Evolutionary conservation across 2,888 invertebrate genomes (phyloP).

Genomic region (Parascotia fuliginaria): DNA sequence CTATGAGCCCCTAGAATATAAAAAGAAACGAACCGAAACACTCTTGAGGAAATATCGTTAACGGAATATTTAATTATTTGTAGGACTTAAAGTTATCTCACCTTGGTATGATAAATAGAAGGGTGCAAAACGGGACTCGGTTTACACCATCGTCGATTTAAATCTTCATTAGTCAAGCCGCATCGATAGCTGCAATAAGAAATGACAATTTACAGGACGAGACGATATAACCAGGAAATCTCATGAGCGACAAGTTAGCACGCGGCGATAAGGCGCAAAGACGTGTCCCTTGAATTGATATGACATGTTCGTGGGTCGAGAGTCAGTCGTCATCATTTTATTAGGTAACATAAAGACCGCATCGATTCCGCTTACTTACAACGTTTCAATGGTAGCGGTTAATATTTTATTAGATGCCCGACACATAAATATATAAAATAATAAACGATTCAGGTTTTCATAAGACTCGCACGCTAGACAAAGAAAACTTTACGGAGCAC

Average conservation of each 20-base stretch:
- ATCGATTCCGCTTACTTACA: constrained; percentile 54
- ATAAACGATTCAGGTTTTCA: constrained; percentile 64
- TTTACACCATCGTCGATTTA: constrained; percentile 93
- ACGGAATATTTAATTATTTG: not conserved
- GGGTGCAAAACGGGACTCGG: constrained; percentile 92
- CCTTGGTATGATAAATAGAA: constrained; percentile 93
- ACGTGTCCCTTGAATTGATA: constrained; percentile 62
- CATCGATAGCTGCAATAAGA: constrained; percentile 90
- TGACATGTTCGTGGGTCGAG: constrained; percentile 53
- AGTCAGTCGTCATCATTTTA: constrained; percentile 51
- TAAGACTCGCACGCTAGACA: constrained; percentile 54
- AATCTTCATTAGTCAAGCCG: constrained; percentile 93
- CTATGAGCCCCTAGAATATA: constrained; percentile 84
- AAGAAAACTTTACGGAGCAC: constrained; percentile 50
- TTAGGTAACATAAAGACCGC: constrained; percentile 36
- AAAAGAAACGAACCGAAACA: not conserved
- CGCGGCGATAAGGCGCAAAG: constrained; percentile 52
- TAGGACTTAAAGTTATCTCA: constrained; percentile 49
- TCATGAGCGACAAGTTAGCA: constrained; percentile 56
- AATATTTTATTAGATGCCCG: constrained; percentile 51
- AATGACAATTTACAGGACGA: constrained; percentile 62
- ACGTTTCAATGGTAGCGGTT: constrained; percentile 51
- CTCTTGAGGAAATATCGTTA: not conserved
- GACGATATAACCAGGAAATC: constrained; percentile 67
- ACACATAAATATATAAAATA: constrained; percentile 57